Base-by-base conservation (phyloP, 2,797 vertebrate genomes). In the Anguilla marmorata region DNA sequence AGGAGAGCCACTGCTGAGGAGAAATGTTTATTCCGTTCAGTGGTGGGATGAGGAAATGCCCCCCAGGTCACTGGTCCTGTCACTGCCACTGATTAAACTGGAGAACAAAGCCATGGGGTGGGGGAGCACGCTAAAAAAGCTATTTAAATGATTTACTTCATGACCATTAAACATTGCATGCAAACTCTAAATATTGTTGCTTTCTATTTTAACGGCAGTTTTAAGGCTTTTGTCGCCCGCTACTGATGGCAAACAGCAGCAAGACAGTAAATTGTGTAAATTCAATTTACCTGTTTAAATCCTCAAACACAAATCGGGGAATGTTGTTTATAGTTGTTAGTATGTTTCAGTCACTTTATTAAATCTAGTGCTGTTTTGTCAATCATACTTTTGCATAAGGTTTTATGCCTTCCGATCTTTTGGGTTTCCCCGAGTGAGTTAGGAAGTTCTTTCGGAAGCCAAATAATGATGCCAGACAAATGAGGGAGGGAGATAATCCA, bases 1-100 rank as follows among this genome's bases (percentile, higher is more conserved):
- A 85, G 21, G 79, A 50, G 45, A 88, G 90, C 88, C 86, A 82
- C 89, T 82, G 90, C 85, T 66, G 54, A 87, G 66, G 83, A 82
- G 84, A 84, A 63, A 33, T 56, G 85, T 89, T 90, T 90, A 87
- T 89, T 90, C 87, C 86, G 79, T 80, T 91, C 76, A 87, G 87
- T 54, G 19, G 63, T 37, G 60, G 72, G 87, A 89, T 58, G 88
- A 90, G 84, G 80, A 87, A 86, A 84, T 79, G 72, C 52, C 37
- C 56, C 8, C 84, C 89, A 50, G 72, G 48, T 86, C 69, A 66
- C 56, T 16, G 7, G 41, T 30, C 60, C 56, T 86, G 88, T 84
- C 85, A 86, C 52, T 72, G 8, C 16, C 63, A 37, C 76, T 72
- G 85, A 89, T 84, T 82, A 86, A 86, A 56, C 45, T 14, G 58